Conservation (phyloP, 2,113 vertebrate species). For the Gnathonemus echidnorhynchus region DNA sequence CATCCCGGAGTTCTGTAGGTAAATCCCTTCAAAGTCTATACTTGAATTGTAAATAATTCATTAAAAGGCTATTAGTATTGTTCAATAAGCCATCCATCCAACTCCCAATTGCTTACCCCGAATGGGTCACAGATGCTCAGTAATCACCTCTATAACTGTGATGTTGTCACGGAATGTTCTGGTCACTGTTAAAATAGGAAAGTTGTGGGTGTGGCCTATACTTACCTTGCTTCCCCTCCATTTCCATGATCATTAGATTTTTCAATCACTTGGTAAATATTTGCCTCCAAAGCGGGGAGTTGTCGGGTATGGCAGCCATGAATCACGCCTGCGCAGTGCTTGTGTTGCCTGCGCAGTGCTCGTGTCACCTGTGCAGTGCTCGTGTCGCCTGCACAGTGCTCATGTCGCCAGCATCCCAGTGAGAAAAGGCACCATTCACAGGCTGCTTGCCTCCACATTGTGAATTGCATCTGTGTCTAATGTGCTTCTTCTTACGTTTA, state of each 20-base stretch:
- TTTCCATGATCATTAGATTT: not conserved
- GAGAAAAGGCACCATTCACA: not conserved
- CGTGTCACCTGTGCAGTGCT: not conserved
- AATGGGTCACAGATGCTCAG: no score
- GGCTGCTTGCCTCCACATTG: not conserved
- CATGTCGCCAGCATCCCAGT: not conserved
- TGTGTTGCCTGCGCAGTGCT: not conserved
- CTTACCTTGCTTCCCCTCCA: not conserved
- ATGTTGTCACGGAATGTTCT: not conserved
- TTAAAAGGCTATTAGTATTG: not conserved
- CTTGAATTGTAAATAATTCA: not conserved
- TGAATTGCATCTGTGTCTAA: not conserved
- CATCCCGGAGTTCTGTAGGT: not conserved
- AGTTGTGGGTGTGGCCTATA: not conserved
- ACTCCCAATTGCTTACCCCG: no score
- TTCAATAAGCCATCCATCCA: not conserved
- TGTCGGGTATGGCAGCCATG: not conserved
- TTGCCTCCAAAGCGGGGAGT: not conserved
- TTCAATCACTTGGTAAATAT: not conserved
- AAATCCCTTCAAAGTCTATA: not conserved
- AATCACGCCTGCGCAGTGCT: not conserved
- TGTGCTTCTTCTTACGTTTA: not conserved
- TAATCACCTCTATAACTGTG: not conserved
- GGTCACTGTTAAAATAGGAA: not conserved
- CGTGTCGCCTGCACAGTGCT: not conserved